Percentiles rank a stretch among this genome's conserved stretches.
Conservation (phyloP, 2,888 invertebrate genomes). For the Chesias legatella region DNA sequence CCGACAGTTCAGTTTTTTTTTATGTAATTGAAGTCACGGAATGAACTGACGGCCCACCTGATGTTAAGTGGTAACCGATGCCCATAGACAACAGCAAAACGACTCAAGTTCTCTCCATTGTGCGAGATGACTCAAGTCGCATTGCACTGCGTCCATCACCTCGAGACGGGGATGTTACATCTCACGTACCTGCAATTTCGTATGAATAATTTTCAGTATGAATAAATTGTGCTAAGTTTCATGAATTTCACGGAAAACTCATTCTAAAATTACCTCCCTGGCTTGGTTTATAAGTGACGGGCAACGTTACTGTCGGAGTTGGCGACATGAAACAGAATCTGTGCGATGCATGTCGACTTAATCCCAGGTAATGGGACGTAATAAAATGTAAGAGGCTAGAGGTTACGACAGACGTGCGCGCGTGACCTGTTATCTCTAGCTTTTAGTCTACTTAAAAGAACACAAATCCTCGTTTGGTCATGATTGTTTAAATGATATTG, state of each 20-base stretch:
- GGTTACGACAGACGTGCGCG: slow-evolving; percentile 73
- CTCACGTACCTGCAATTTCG: no score
- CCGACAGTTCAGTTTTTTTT: no score
- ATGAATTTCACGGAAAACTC: slow-evolving; percentile 40
- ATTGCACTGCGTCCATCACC: no score
- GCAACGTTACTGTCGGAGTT: slow-evolving; percentile 48
- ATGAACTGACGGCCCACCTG: no score
- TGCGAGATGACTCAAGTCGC: no score
- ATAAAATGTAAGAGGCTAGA: slow-evolving; percentile 75
- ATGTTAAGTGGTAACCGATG: no score
- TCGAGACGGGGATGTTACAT: no score
- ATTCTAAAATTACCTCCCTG: slow-evolving; percentile 50
- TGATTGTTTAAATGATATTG: slow-evolving; percentile 17
- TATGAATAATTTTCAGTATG: slow-evolving; percentile 33
- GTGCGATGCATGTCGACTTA: slow-evolving; percentile 66
- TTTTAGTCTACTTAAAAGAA: slow-evolving; percentile 50
- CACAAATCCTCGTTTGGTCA: slow-evolving; percentile 51
- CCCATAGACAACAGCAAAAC: no score
- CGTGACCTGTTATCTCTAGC: slow-evolving; percentile 70
- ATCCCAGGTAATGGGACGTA: slow-evolving; percentile 72
- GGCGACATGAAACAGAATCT: slow-evolving; percentile 61
- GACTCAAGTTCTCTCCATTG: no score
- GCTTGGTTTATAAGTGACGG: slow-evolving; percentile 43
- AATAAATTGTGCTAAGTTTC: slow-evolving; percentile 44
- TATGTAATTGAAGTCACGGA: no score